These are phyloP conservation scores for Meloidogyne exigua DNA, from an alignment of 1,140 invertebrate genomes.

Conservation along the genomic window DNA sequence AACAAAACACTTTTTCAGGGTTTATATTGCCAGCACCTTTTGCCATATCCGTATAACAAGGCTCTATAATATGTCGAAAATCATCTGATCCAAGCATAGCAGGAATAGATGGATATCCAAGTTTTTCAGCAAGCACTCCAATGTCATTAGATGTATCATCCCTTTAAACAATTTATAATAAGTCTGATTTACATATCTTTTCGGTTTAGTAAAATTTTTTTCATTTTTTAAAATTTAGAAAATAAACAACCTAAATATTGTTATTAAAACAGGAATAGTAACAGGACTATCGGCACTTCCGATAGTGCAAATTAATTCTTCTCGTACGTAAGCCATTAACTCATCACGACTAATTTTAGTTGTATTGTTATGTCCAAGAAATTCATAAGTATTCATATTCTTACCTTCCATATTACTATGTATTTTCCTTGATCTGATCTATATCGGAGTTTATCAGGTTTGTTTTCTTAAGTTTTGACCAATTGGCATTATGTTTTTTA, in stretches of 20 bases:
- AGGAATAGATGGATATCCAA: slow-evolving; percentile 26
- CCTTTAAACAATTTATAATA: slow-evolving; percentile 9
- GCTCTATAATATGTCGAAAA: slow-evolving; percentile 26
- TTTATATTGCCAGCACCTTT: slow-evolving; percentile 22
- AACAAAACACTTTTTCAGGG: slow-evolving; percentile 19
- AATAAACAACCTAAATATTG: slow-evolving; percentile 17
- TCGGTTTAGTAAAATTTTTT: not conserved
- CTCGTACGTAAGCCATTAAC: slow-evolving; percentile 9
- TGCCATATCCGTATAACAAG: slow-evolving; percentile 23
- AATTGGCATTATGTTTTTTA: no score
- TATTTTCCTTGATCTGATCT: no score
- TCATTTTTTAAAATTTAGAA: not conserved
- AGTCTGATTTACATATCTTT: not conserved
- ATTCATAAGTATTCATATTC: not conserved
- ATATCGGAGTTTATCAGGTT: no score
- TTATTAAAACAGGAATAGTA: slow-evolving; percentile 18
- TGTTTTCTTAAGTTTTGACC: no score
- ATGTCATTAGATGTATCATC: slow-evolving; percentile 28
- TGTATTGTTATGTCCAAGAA: not conserved
- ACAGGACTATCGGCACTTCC: slow-evolving; percentile 18
- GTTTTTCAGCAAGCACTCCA: not conserved
- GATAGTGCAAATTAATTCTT: slow-evolving; percentile 21
- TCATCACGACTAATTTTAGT: slow-evolving; percentile 12
- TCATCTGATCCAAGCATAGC: slow-evolving; percentile 29
- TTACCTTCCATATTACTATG: no score